phyloP scores from a whole-genome alignment of 2,888 invertebrate species.

The Volucella inanis region DNA sequence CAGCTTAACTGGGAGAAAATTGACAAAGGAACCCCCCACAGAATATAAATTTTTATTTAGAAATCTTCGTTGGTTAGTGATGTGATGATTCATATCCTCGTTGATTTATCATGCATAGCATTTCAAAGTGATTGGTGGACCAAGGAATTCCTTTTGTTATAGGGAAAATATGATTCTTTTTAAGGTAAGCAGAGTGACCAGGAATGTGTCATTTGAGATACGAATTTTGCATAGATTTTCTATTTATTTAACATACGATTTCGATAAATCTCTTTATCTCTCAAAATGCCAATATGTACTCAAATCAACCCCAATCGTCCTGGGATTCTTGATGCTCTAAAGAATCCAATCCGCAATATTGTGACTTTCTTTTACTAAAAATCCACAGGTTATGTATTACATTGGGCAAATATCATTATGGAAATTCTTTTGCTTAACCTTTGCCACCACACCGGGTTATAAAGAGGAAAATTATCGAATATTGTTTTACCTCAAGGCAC shows the following conservation, averaged over 20 bases:
- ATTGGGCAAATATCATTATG: conserved; percentile 63
- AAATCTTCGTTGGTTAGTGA: conserved; percentile 39
- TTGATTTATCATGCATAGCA: conserved; percentile 64
- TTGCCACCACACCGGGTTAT: conserved; percentile 32
- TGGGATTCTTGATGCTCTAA: background rate
- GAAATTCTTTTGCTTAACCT: conserved; percentile 45
- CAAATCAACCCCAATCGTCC: background rate
- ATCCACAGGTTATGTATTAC: conserved; percentile 64
- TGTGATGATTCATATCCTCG: conserved; percentile 62
- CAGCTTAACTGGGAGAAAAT: conserved; percentile 70
- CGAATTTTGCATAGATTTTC: background rate
- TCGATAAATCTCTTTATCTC: background rate
- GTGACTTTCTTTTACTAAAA: background rate
- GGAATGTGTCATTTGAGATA: background rate
- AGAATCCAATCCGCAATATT: background rate
- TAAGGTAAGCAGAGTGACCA: conserved; percentile 33
- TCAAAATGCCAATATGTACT: background rate
- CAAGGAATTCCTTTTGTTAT: conserved; percentile 20
- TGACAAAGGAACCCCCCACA: conserved; percentile 60
- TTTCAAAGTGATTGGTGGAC: conserved; percentile 54
- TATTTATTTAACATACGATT: background rate
- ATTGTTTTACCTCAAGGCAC: conserved; percentile 70
- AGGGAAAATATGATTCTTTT: conserved; percentile 13
- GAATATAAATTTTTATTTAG: conserved; percentile 71
- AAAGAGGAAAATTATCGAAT: conserved; percentile 67